Evolutionary conservation across 2,797 vertebrate genomes (phyloP).

Genomic region (Telmatherina bonti): DNA sequence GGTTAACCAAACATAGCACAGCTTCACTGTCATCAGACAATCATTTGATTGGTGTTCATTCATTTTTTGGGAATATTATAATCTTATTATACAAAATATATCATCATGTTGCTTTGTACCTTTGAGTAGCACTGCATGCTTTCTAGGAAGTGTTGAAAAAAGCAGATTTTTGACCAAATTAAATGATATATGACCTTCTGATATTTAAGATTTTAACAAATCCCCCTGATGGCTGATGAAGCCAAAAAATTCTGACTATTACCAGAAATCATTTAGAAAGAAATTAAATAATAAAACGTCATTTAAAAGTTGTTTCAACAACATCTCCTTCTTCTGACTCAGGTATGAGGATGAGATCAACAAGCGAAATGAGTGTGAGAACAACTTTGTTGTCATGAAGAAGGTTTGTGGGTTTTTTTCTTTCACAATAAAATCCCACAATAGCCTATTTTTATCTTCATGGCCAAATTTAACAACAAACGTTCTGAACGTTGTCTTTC

Average conservation of each 20-base stretch:
- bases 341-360: slow-evolving; percentile 96
- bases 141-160: background rate
- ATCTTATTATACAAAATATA: too few species aligned
- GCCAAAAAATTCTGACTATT: background rate
- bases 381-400: slow-evolving; percentile 92
- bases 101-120: too few species aligned
- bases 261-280: too few species aligned
- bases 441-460: background rate
- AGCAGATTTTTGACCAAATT: background rate
- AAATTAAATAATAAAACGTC: too few species aligned
- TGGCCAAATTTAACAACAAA: slow-evolving; percentile 1
- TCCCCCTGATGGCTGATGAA: background rate
- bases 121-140: background rate
- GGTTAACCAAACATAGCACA: background rate
- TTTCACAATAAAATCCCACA: slow-evolving; percentile 2
- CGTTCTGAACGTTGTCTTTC: slow-evolving; percentile 19
- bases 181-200: background rate
- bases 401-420: slow-evolving; percentile 84
- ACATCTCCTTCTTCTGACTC: background rate
- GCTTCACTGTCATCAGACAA: background rate
- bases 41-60: background rate
- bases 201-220: background rate
- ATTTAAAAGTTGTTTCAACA: background rate
- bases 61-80: background rate
- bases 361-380: slow-evolving; percentile 88